Percentiles rank a stretch among this genome's conserved stretches.
Evolutionary conservation across 2,888 invertebrate species (phyloP).

Genomic region (Cecidostiba fungosa): DNA sequence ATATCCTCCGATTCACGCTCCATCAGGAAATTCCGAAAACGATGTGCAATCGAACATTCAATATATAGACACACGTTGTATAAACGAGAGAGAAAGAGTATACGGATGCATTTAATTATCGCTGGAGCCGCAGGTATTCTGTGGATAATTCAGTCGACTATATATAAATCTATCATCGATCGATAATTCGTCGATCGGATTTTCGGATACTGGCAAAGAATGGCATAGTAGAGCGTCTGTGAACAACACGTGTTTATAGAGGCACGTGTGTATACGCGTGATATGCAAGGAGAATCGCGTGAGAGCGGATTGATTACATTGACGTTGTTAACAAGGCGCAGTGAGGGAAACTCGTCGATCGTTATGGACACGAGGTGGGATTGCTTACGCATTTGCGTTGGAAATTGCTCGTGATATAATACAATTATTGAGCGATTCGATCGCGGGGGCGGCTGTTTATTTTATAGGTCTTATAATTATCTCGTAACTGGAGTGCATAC

Average conservation of each 20-base stretch:
- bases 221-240: background rate
- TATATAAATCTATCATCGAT: no score
- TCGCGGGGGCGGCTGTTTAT: background rate
- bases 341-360: background rate
- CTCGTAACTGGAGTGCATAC: no score
- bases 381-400: background rate
- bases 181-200: no score
- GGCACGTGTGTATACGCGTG: background rate
- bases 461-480: no score
- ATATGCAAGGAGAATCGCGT: background rate
- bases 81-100: background rate
- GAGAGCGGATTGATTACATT: background rate
- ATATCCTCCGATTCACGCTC: background rate
- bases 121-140: no score
- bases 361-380: background rate
- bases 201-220: no score
- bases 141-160: no score
- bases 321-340: background rate
- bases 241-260: background rate
- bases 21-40: background rate
- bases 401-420: background rate
- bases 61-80: background rate
- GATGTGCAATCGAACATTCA: background rate
- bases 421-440: background rate
- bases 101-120: background rate